Percentiles rank a stretch among this genome's conserved stretches.
These are phyloP conservation scores for Hylia prasina DNA, from an alignment of 2,113 vertebrate species.

Conservation along the genomic window DNA sequence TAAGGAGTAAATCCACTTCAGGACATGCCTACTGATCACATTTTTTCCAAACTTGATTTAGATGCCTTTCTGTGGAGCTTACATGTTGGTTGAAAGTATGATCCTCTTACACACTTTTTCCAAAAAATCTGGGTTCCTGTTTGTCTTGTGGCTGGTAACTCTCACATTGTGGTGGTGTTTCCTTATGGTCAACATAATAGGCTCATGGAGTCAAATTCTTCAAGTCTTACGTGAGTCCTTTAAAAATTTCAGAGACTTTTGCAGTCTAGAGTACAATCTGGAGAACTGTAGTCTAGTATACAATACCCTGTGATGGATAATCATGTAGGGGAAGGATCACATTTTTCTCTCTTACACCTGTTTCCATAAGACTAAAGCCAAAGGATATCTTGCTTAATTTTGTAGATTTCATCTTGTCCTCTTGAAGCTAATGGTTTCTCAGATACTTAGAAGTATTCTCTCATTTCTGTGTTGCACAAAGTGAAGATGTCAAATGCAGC, in stretches of 20 bases:
- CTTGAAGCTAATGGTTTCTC: not conserved
- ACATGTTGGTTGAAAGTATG: not conserved
- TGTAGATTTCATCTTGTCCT: not conserved
- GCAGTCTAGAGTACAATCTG: not conserved
- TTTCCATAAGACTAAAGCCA: not conserved
- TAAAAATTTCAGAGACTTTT: not conserved
- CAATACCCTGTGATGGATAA: not conserved
- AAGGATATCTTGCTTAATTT: not conserved
- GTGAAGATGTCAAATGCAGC: not conserved
- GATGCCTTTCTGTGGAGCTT: not conserved
- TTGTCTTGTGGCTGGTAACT: not conserved
- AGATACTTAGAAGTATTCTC: not conserved
- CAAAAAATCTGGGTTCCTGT: not conserved
- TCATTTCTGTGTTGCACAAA: not conserved
- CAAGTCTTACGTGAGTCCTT: not conserved
- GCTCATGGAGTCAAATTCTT: not conserved
- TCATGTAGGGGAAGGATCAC: not conserved
- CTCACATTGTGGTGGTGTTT: fast-evolving
- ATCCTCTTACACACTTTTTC: not conserved
- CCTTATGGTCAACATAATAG: not conserved
- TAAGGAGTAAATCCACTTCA: not conserved
- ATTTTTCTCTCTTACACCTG: not conserved
- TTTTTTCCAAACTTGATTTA: not conserved
- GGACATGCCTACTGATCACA: not conserved
- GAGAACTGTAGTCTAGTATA: not conserved